phyloP scores from a whole-genome alignment of 1,140 invertebrate species.

The Phocides pigmalion region DNA sequence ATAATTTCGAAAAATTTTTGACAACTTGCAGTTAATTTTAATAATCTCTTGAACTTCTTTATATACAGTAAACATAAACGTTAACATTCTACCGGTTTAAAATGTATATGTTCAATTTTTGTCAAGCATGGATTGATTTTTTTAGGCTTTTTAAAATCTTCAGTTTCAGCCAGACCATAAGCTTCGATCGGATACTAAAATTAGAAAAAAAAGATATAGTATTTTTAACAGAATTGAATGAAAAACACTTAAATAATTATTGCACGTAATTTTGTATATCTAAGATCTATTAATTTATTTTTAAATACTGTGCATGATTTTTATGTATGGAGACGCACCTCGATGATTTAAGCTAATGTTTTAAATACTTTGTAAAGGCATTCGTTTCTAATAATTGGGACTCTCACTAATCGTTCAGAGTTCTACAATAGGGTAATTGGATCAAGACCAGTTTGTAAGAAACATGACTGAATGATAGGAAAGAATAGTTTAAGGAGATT shows the following conservation, averaged over 20 bases:
- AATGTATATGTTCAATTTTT: too few species aligned
- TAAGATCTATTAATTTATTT: neutral
- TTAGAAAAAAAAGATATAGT: too few species aligned
- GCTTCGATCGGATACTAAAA: too few species aligned
- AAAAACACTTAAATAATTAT: neutral
- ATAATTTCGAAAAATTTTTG: too few species aligned
- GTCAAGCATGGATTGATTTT: too few species aligned
- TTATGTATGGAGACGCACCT: neutral
- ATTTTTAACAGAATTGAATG: neutral
- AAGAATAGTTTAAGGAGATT: neutral
- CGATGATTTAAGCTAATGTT: neutral
- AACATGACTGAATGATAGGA: constrained; percentile 3
- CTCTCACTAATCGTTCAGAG: constrained; percentile 11
- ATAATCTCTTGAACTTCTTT: too few species aligned
- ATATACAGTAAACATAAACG: too few species aligned
- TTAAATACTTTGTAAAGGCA: constrained; percentile 12
- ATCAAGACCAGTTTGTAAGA: neutral
- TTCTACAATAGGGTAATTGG: neutral
- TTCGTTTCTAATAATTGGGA: constrained; percentile 10
- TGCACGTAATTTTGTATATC: neutral
- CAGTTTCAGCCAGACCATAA: too few species aligned
- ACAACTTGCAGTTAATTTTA: too few species aligned
- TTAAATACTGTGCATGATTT: neutral
- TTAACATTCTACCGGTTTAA: too few species aligned
- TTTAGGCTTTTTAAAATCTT: too few species aligned